Evolutionary conservation across 2,797 vertebrate genomes (phyloP).

Genomic region (Huso huso): DNA sequence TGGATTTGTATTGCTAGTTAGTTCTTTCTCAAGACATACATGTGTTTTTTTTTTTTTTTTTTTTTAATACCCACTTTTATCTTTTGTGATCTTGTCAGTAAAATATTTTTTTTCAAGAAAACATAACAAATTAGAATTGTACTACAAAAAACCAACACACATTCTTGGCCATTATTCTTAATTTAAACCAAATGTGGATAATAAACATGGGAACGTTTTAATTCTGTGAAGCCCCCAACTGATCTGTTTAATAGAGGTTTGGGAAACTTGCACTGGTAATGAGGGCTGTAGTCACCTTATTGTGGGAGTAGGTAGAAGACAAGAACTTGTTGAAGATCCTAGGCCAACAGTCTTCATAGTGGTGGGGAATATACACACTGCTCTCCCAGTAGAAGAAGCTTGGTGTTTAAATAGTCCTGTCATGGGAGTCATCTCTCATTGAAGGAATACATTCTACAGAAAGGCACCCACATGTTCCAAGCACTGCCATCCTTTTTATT

Average conservation of each 20-base stretch:
- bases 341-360: too few species aligned
- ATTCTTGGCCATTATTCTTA: conserved; percentile 11
- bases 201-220: conserved; percentile 19
- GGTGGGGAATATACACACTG: too few species aligned
- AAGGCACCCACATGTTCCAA: too few species aligned
- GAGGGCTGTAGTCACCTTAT: too few species aligned
- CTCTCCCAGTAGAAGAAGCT: too few species aligned
- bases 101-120: conserved; percentile 4
- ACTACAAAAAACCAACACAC: conserved; percentile 1
- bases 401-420: too few species aligned
- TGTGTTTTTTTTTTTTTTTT: too few species aligned
- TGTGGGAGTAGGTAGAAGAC: too few species aligned
- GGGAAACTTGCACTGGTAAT: neutral
- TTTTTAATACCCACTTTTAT: conserved; percentile 6
- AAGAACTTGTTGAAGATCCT: too few species aligned
- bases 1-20: neutral
- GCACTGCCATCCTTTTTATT: too few species aligned
- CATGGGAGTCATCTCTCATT: too few species aligned
- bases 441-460: too few species aligned
- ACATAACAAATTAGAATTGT: conserved; percentile 22
- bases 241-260: conserved; percentile 6
- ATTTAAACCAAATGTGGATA: conserved; percentile 27
- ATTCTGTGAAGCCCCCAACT: conserved; percentile 8
- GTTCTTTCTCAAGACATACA: neutral
- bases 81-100: conserved; percentile 8